Evolutionary conservation across 2,888 invertebrate genomes (phyloP), one percentile per base, ranked within the genome.

Genomic region (Campoplex capitator): DNA sequence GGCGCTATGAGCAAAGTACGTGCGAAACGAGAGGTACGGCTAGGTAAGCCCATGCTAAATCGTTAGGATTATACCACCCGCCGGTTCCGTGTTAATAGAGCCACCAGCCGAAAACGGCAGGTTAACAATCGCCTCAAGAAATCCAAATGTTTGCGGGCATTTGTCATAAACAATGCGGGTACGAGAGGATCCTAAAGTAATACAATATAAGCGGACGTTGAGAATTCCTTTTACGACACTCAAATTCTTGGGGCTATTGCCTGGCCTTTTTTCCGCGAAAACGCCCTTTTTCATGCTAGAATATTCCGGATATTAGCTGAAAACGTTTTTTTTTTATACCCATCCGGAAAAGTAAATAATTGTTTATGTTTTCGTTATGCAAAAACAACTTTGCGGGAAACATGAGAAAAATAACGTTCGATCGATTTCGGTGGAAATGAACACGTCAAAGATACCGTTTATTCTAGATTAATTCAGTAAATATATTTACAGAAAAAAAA

Each of bases 41-140:
- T 85, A 83, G 82, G 90, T 83, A 88, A 89, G 85, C 84, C 83
- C 85, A 83, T 86, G 76, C 84, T 88, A 88, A 88, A 84, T 80
- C 84, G 75, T 80, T 42, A 67, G 86, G 75, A 77, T 83, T 70
- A 73, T 54, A 89, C 92, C 91, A 89, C 92, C 92, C 90, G 92
- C 88, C 88, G 92, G 85, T 76, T 88, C 84, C 88, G 89, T 89
- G 91, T 92, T 92, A 93, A 93, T 93, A 92, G 91, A 88, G 89
- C 91, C 92, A 93, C 91, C 92, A 92, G 92, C 89, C 90, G 88
- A 91, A 62, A 93, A 90, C 90, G 91, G 90, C 92, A 92, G 92
- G 92, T 92, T 90, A 91, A 90, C 84, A 81, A 87, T 87, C 77
- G 74, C 62, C 84, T 74, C 28, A 54, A 65, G 68, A 70, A 81